phyloP scores from a whole-genome alignment of 2,888 invertebrate species.

The Criorhina ranunculi region DNA sequence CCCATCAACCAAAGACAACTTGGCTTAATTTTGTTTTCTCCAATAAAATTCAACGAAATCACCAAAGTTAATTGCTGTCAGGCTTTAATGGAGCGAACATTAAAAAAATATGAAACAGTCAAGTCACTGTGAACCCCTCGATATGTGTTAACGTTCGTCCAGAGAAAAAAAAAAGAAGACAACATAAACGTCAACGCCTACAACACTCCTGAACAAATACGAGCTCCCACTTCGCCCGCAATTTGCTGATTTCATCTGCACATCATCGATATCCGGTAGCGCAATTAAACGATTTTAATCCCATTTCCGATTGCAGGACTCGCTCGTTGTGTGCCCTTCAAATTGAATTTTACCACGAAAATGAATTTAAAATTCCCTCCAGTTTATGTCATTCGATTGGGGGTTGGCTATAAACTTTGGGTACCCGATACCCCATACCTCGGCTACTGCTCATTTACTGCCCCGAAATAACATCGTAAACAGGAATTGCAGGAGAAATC shows the following conservation, averaged over 20 bases:
- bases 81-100: background rate
- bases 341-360: conserved; percentile 59
- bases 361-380: conserved; percentile 16
- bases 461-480: conserved; percentile 47
- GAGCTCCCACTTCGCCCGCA: background rate
- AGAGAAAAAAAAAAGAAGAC: background rate
- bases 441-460: conserved; percentile 29
- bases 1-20: too few species aligned
- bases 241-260: conserved; percentile 29
- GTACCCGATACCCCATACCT: too few species aligned
- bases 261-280: conserved; percentile 33
- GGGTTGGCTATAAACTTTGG: conserved; percentile 17
- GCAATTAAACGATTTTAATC: conserved; percentile 45
- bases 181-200: background rate
- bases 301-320: conserved; percentile 32
- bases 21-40: too few species aligned
- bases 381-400: conserved; percentile 15
- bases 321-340: background rate
- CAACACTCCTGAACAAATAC: too few species aligned
- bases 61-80: conserved; percentile 9
- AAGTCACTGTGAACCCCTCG: background rate
- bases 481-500: conserved; percentile 49
- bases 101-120: background rate
- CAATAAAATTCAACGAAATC: background rate
- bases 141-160: background rate